Conservation (phyloP, 1,140 invertebrate genomes). For the Battus philenor region DNA sequence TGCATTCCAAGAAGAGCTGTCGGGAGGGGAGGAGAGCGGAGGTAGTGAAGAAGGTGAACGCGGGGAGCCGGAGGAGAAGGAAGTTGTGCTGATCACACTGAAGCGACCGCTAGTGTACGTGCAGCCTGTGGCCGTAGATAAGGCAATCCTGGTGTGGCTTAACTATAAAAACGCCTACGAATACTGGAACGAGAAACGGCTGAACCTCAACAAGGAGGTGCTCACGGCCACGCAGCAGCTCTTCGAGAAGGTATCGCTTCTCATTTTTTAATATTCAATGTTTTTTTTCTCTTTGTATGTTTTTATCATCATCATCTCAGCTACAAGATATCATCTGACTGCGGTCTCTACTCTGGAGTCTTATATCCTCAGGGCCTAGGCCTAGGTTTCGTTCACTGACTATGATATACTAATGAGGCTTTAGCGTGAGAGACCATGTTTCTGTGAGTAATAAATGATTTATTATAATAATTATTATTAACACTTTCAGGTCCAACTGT, state of each 20-base stretch:
- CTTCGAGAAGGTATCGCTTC: slow-evolving; percentile 66
- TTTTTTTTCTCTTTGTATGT: too few species aligned
- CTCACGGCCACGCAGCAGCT: slow-evolving; percentile 88
- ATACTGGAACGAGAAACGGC: slow-evolving; percentile 97
- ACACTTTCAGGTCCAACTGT: slow-evolving; percentile 79
- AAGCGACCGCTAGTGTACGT: slow-evolving; percentile 95
- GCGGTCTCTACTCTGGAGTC: too few species aligned
- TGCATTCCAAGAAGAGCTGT: slow-evolving; percentile 93
- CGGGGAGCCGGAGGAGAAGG: slow-evolving; percentile 89
- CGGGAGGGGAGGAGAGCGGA: slow-evolving; percentile 92
- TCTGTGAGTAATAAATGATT: too few species aligned
- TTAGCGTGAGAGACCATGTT: too few species aligned
- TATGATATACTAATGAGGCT: too few species aligned
- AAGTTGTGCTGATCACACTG: slow-evolving; percentile 94
- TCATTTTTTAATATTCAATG: too few species aligned
- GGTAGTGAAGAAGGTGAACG: slow-evolving; percentile 94
- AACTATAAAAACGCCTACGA: slow-evolving; percentile 99
- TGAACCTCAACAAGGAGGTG: slow-evolving; percentile 91
- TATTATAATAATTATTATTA: slow-evolving; percentile 11
- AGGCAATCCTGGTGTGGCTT: slow-evolving; percentile 97
- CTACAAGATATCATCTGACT: too few species aligned
- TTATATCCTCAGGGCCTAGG: too few species aligned
- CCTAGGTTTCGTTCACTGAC: too few species aligned
- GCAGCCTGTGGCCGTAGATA: slow-evolving; percentile 96
- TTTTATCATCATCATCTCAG: too few species aligned